phyloP scores from a whole-genome alignment of 2,113 vertebrate species.

The Phylloscopus trochiloides region DNA sequence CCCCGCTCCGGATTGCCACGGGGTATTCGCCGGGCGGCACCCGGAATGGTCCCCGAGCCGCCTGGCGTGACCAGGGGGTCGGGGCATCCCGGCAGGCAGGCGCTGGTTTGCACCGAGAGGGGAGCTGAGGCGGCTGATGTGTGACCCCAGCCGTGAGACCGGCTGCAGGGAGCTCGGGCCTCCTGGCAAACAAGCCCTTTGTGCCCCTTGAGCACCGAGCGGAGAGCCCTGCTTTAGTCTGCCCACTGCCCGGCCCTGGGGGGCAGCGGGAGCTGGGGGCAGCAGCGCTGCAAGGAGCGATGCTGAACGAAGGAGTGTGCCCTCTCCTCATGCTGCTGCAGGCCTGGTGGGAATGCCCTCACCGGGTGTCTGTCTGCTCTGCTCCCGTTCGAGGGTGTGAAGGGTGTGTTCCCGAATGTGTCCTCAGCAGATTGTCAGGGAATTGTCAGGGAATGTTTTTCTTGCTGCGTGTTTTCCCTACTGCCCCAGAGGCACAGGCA shows the following conservation, averaged over 20 bases:
- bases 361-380: neutral
- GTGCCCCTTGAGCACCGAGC: neutral
- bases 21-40: fast-evolving
- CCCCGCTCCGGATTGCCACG: fast-evolving
- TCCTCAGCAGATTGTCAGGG: neutral
- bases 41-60: fast-evolving
- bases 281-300: fast-evolving
- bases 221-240: neutral
- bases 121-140: fast-evolving
- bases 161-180: neutral
- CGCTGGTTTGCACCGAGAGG: fast-evolving
- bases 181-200: neutral
- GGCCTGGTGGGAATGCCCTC: neutral
- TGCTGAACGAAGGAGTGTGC: fast-evolving
- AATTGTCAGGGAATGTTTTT: neutral
- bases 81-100: neutral
- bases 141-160: fast-evolving
- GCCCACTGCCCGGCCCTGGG: fast-evolving
- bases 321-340: neutral
- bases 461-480: neutral
- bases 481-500: neutral
- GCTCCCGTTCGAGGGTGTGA: neutral
- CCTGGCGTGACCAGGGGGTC: fast-evolving
- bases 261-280: neutral
- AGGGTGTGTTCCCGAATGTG: neutral